Percentiles rank a stretch among this genome's conserved stretches.
Conservation (phyloP, 2,888 invertebrate genomes). For the Rotaria macrura region DNA sequence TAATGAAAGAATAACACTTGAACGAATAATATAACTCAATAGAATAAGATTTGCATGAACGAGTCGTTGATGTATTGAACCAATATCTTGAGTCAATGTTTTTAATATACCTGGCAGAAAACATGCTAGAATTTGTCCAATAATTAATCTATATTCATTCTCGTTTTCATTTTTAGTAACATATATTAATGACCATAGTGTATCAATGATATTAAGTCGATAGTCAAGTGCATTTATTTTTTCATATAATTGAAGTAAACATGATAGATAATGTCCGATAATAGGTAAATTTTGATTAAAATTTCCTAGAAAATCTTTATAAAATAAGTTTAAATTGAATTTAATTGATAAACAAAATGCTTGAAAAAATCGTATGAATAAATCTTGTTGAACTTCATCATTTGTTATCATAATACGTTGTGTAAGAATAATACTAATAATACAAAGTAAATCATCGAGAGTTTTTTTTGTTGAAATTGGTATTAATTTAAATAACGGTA, state of each 20-base stretch:
- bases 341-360: not conserved
- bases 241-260: constrained; percentile 12
- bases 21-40: not conserved
- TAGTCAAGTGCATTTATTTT: not conserved
- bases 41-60: not conserved
- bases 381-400: not conserved
- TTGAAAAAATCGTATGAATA: not conserved
- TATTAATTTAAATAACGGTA: not conserved
- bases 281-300: not conserved
- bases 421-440: not conserved
- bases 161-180: not conserved
- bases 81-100: not conserved
- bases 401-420: not conserved
- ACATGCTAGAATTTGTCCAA: constrained; percentile 5
- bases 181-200: not conserved
- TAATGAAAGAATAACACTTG: not conserved
- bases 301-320: not conserved
- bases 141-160: not conserved
- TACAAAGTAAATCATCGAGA: not conserved
- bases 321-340: not conserved
- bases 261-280: not conserved
- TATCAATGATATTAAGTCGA: not conserved
- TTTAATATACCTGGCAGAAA: not conserved
- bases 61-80: not conserved
- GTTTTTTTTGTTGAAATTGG: not conserved